These are phyloP conservation scores for Metalampra italica DNA, from an alignment of 2,888 invertebrate species.

Conservation along the genomic window DNA sequence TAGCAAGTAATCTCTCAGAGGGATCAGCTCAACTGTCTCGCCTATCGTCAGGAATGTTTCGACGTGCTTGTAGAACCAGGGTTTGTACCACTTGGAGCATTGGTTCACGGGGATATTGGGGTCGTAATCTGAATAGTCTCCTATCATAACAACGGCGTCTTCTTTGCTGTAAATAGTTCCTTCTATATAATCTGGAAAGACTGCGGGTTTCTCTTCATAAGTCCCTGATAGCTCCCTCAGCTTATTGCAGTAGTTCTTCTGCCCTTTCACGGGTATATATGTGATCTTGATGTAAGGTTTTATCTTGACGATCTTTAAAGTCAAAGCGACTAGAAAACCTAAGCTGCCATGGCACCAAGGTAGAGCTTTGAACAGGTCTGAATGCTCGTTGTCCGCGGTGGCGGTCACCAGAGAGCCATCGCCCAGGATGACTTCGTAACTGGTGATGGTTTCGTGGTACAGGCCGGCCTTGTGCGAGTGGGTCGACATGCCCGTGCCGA, in stretches of 20 bases:
- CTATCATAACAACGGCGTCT: conserved; percentile 82
- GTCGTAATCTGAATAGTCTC: conserved; percentile 81
- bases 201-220: conserved; percentile 54
- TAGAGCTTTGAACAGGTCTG: conserved; percentile 78
- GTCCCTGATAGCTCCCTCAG: conserved; percentile 80
- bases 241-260: conserved; percentile 80
- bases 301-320: conserved; percentile 79
- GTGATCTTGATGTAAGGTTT: conserved; percentile 82
- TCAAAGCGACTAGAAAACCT: conserved; percentile 81
- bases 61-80: conserved; percentile 85
- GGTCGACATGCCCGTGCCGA: conserved; percentile 86
- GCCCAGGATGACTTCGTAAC: conserved; percentile 82
- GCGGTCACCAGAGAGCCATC: conserved; percentile 80
- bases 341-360: conserved; percentile 84
- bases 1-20: conserved; percentile 80
- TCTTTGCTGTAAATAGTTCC: conserved; percentile 81
- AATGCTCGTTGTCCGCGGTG: conserved; percentile 74
- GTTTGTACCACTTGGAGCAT: conserved; percentile 82
- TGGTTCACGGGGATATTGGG: conserved; percentile 71
- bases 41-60: conserved; percentile 76
- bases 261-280: conserved; percentile 80
- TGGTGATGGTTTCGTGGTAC: conserved; percentile 82
- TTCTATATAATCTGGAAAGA: conserved; percentile 81
- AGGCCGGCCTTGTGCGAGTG: conserved; percentile 84
- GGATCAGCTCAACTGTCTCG: conserved; percentile 79